These are phyloP conservation scores for Griposia aprilina DNA, from an alignment of 2,888 invertebrate genomes.

Conservation along the genomic window DNA sequence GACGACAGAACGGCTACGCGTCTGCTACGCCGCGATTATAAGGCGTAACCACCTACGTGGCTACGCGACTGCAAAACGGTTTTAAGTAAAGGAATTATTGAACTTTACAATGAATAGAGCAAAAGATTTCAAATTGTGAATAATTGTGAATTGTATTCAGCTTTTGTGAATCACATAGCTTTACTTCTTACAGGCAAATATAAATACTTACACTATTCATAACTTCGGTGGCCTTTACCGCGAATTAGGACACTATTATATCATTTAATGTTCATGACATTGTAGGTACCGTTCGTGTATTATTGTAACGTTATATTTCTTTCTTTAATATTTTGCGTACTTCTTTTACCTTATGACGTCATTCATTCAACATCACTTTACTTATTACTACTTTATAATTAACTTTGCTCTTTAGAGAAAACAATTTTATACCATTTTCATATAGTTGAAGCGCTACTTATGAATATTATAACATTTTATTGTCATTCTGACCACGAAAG, in stretches of 20 bases:
- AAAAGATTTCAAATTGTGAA: not conserved
- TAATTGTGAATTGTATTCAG: not conserved
- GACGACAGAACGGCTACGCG: not conserved
- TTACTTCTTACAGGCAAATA: not conserved
- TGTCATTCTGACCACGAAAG: conserved; percentile 38
- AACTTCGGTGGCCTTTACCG: not conserved
- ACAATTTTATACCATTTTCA: not conserved
- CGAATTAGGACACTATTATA: not conserved
- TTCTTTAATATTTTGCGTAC: not conserved
- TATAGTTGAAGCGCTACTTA: not conserved
- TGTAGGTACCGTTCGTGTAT: not conserved
- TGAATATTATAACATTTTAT: conserved; percentile 1
- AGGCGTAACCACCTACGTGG: not conserved
- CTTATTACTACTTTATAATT: not conserved
- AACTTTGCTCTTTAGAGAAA: not conserved
- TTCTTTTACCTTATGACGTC: conserved; percentile 1
- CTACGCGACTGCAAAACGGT: not conserved
- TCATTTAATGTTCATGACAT: not conserved
- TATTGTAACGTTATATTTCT: not conserved
- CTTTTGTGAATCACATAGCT: not conserved
- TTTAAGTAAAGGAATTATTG: not conserved
- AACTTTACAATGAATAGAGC: not conserved
- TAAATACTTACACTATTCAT: not conserved
- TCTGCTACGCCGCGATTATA: not conserved
- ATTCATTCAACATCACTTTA: conserved; percentile 2